These are phyloP conservation scores for Lasius platythorax DNA, from an alignment of 2,888 invertebrate genomes.

Conservation along the genomic window DNA sequence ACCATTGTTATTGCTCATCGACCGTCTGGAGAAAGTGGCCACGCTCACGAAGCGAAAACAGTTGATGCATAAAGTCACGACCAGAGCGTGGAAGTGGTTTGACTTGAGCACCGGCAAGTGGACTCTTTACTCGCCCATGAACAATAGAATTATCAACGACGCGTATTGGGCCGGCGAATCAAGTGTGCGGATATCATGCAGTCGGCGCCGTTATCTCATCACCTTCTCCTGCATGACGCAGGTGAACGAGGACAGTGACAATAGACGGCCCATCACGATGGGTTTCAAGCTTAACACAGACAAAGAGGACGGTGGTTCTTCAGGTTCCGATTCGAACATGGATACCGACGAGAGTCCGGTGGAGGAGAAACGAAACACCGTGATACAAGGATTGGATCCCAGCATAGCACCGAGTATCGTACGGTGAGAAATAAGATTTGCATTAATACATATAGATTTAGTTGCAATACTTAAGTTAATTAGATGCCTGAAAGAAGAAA, in stretches of 20 bases:
- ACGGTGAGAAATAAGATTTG: constrained; percentile 69
- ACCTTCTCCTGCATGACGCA: constrained; percentile 94
- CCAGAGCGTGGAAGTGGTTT: constrained; percentile 93
- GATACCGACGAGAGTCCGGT: constrained; percentile 82
- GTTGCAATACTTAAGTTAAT: not conserved
- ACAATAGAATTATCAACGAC: constrained; percentile 92
- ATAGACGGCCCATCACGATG: constrained; percentile 92
- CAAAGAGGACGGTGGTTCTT: constrained; percentile 76
- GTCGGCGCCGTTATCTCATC: constrained; percentile 91
- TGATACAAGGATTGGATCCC: constrained; percentile 83
- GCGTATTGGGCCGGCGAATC: constrained; percentile 92
- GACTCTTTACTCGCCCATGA: constrained; percentile 91
- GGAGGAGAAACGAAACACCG: constrained; percentile 81
- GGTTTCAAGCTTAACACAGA: constrained; percentile 83
- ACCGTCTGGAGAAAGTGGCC: constrained; percentile 92
- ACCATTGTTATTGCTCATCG: constrained; percentile 91
- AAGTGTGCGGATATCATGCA: constrained; percentile 90
- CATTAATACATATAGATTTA: not conserved
- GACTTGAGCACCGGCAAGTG: constrained; percentile 93
- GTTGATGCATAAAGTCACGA: constrained; percentile 88
- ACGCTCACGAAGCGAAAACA: constrained; percentile 90
- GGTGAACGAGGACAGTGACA: constrained; percentile 94
- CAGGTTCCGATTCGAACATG: constrained; percentile 82
- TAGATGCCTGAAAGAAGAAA: not conserved
- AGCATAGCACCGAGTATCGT: constrained; percentile 83